Conservation (phyloP, 2,888 invertebrate species). For the Drosophila phalerata region DNA sequence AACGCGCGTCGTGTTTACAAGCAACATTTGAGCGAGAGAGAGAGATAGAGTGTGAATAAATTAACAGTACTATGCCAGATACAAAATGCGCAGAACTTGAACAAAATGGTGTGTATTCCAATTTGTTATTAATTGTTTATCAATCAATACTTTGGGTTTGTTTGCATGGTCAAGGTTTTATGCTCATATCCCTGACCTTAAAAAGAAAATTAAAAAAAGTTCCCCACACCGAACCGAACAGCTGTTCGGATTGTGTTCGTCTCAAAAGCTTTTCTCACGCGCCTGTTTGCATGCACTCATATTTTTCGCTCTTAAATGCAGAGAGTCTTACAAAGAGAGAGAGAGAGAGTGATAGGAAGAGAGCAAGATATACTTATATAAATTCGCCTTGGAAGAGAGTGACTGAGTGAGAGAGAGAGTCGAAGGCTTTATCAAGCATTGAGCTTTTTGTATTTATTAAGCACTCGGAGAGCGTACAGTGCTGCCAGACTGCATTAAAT, state of each 20-base stretch:
- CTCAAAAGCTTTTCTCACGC: conserved; percentile 64
- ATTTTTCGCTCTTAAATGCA: conserved; percentile 14
- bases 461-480: conserved; percentile 5
- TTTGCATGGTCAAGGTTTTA: conserved; percentile 38
- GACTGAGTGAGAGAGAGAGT: background rate
- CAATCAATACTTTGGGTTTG: conserved; percentile 1
- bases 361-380: background rate
- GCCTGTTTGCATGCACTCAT: conserved; percentile 68
- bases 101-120: conserved; percentile 67
- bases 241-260: conserved; percentile 59
- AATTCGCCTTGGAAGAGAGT: no score
- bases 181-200: conserved; percentile 33
- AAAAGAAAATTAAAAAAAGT: conserved; percentile 11
- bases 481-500: conserved; percentile 42
- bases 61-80: conserved; percentile 63
- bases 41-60: conserved; percentile 4
- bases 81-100: conserved; percentile 63
- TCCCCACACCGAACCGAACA: conserved; percentile 44
- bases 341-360: background rate
- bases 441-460: conserved; percentile 42
- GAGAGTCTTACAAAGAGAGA: conserved; percentile 6
- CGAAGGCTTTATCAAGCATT: conserved; percentile 29
- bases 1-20: conserved; percentile 34
- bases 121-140: background rate
- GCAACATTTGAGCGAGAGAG: conserved; percentile 10